Conservation (phyloP, 1,140 invertebrate genomes). For the Sminthurides bifidus region DNA sequence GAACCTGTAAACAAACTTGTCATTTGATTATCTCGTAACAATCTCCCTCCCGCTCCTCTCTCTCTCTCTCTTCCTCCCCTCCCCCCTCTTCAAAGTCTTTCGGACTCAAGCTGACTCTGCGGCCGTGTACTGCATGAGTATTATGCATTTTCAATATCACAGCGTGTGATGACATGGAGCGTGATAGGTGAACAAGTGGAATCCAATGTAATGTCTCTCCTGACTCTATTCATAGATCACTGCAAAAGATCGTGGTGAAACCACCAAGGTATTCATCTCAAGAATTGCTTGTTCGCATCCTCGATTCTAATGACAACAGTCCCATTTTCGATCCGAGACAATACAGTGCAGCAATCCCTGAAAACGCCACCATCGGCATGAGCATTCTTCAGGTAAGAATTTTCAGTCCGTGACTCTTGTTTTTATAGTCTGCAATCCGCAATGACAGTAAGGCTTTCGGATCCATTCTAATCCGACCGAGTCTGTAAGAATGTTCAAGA, state of each 20-base stretch:
- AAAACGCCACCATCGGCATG: constrained; percentile 85
- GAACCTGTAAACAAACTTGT: no score
- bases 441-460: background rate
- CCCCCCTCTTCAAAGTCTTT: no score
- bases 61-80: no score
- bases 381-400: constrained; percentile 63
- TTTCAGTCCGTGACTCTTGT: background rate
- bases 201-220: background rate
- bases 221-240: constrained; percentile 36
- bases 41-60: no score
- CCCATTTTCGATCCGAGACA: constrained; percentile 78
- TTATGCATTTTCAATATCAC: no score
- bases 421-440: no score
- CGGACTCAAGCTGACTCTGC: no score
- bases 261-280: constrained; percentile 60
- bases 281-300: constrained; percentile 57
- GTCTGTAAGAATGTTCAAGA: background rate
- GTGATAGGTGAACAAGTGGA: background rate
- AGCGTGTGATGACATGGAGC: no score
- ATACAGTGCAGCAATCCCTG: constrained; percentile 74
- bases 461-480: background rate
- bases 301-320: constrained; percentile 89
- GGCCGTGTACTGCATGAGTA: no score
- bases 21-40: no score
- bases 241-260: constrained; percentile 76